These are phyloP conservation scores for Meloidogyne hapla DNA, from an alignment of 1,140 invertebrate species.

Conservation along the genomic window DNA sequence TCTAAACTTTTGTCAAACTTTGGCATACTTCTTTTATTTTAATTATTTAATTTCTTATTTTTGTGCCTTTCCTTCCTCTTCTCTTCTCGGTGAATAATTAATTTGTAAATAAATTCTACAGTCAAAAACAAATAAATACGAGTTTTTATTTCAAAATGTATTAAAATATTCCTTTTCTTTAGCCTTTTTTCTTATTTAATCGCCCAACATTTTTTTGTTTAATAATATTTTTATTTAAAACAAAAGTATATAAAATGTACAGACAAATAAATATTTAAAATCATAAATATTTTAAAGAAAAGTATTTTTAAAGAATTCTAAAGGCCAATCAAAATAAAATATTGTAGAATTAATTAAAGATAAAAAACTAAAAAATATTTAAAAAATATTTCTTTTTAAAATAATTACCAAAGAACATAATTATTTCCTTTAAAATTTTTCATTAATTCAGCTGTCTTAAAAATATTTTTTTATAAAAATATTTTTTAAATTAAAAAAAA, in stretches of 20 bases:
- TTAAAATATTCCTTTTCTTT: no score
- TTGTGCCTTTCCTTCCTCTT: no score
- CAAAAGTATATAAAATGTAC: background rate
- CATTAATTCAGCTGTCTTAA: conserved; percentile 32
- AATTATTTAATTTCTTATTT: no score
- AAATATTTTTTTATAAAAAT: background rate
- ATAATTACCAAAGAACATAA: conserved; percentile 25
- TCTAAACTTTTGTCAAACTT: no score
- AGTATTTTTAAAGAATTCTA: conserved; percentile 4
- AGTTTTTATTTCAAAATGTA: no score
- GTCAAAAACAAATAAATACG: no score
- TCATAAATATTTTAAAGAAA: background rate
- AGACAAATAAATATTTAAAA: background rate
- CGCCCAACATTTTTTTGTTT: no score
- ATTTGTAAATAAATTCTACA: no score
- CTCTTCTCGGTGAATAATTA: no score
- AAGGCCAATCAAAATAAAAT: conserved; percentile 20
- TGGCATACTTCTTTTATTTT: no score
- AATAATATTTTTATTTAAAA: no score
- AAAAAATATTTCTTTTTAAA: background rate
- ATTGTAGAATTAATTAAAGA: conserved; percentile 20
- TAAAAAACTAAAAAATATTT: conserved; percentile 24
- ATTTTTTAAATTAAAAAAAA: background rate
- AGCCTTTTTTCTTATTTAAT: no score
- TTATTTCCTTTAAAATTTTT: conserved; percentile 24